Evolutionary conservation across 2,888 invertebrate genomes (phyloP).

Genomic region (Caenorhabditis doughertyi): DNA sequence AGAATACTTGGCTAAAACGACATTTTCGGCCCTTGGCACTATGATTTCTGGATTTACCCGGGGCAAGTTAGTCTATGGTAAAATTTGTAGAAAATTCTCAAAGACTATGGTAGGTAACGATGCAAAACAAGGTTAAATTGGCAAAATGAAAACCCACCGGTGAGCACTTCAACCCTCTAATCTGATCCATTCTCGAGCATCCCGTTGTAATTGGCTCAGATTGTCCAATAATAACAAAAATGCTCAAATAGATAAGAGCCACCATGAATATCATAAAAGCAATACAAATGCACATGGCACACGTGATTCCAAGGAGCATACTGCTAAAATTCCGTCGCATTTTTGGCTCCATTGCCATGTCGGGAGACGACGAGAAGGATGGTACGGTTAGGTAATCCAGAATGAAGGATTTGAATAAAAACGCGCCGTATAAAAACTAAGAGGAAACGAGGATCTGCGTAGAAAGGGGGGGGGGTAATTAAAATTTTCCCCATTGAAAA

Average conservation of each 20-base stretch:
- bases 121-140: no score
- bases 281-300: slow-evolving; percentile 39
- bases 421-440: not conserved
- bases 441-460: no score
- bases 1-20: no score
- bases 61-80: no score
- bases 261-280: slow-evolving; percentile 26
- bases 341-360: no score
- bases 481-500: not conserved
- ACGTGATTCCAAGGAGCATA: slow-evolving; percentile 30
- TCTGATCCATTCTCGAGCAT: slow-evolving; percentile 34
- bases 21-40: no score
- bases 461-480: not conserved
- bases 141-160: slow-evolving; percentile 6
- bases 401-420: not conserved
- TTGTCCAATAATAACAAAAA: slow-evolving; percentile 14
- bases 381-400: no score
- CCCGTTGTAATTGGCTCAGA: not conserved
- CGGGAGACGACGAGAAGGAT: no score
- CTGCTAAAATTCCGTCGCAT: slow-evolving; percentile 27
- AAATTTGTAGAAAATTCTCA: no score
- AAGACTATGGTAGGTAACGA: no score
- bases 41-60: no score
- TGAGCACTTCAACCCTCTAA: slow-evolving; percentile 14
- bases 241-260: slow-evolving; percentile 32